A percentile compares a stretch with the other conserved stretches of the same genome.
phyloP scores from a whole-genome alignment of 2,888 invertebrate genomes.

The Aphodius sticticus region DNA sequence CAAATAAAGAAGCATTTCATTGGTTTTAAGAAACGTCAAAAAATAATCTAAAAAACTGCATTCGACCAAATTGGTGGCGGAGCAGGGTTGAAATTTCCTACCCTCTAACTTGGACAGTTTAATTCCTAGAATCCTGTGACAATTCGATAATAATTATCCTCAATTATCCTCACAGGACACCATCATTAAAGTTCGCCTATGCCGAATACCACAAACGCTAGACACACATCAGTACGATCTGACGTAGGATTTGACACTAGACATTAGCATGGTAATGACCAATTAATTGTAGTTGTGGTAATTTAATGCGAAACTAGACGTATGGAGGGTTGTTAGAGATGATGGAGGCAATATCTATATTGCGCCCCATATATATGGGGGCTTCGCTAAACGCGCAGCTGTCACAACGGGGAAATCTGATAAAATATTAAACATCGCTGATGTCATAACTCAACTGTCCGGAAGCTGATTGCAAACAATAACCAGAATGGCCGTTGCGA shows the following conservation, averaged over 20 bases:
- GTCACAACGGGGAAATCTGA: not conserved
- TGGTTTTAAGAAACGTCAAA: too few relatives aligned
- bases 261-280: not conserved
- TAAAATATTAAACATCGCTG: not conserved
- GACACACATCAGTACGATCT: not conserved
- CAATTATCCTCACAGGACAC: not conserved
- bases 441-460: not conserved
- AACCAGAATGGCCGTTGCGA: not conserved
- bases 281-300: not conserved
- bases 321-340: not conserved
- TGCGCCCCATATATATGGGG: not conserved
- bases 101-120: too few relatives aligned
- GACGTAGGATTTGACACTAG: not conserved
- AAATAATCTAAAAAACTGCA: too few relatives aligned
- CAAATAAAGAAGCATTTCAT: too few relatives aligned
- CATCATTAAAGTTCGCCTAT: not conserved
- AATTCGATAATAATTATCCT: not conserved
- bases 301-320: not conserved
- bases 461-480: conserved; percentile 4
- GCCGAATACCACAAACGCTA: not conserved
- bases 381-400: not conserved
- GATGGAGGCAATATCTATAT: not conserved
- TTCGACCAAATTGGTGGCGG: too few relatives aligned
- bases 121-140: not conserved
- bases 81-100: too few relatives aligned